Conservation (phyloP, 2,797 vertebrate species). For the Karalla daura region DNA sequence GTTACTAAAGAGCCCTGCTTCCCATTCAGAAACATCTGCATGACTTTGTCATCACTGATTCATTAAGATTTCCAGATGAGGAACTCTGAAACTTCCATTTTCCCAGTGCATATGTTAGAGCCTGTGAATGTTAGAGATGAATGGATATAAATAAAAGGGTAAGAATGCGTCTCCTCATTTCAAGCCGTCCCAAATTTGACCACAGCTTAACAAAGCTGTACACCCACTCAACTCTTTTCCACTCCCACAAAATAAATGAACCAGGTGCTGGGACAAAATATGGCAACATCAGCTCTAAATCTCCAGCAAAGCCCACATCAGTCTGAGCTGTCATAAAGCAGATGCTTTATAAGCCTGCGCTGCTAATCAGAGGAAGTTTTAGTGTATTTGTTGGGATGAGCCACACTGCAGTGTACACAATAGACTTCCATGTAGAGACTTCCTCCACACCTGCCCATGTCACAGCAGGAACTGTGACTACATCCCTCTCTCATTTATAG, state of each 20-base stretch:
- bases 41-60: not conserved
- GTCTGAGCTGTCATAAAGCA: not conserved
- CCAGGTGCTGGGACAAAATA: not conserved
- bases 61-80: not conserved
- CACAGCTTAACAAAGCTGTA: not conserved
- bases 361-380: constrained; percentile 30
- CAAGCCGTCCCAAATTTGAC: not conserved
- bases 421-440: constrained; percentile 74
- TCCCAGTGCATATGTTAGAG: not conserved
- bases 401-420: constrained; percentile 64
- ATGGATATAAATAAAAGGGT: not conserved
- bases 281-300: not conserved
- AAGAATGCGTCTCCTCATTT: not conserved
- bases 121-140: not conserved
- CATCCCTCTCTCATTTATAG: constrained; percentile 64
- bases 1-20: too few species aligned
- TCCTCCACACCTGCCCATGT: constrained; percentile 84
- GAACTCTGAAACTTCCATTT: not conserved
- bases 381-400: constrained; percentile 55
- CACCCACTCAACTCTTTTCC: not conserved
- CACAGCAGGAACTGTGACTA: constrained; percentile 82
- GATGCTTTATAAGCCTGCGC: not conserved
- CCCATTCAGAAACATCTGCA: not conserved
- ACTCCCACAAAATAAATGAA: constrained; percentile 17
- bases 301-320: not conserved